These are phyloP conservation scores for Leptura quadrifasciata DNA, from an alignment of 2,888 invertebrate genomes.

Conservation along the genomic window DNA sequence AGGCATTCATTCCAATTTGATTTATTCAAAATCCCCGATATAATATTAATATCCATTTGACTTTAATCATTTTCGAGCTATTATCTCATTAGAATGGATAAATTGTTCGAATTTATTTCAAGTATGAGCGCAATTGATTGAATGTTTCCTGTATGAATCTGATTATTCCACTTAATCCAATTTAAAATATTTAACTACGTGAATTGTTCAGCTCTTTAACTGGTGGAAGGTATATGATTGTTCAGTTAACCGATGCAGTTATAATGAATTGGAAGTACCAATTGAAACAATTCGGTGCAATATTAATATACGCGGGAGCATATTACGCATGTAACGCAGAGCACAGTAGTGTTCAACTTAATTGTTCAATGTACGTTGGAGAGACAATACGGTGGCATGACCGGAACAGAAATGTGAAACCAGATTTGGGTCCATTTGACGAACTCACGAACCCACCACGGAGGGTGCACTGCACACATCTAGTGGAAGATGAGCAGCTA, in stretches of 20 bases:
- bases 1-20: neutral
- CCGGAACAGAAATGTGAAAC: no score
- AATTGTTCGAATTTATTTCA: conserved; percentile 38
- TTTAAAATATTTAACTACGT: conserved; percentile 35
- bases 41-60: conserved; percentile 9
- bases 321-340: no score
- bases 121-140: conserved; percentile 40
- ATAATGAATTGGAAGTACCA: conserved; percentile 10
- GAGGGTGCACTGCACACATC: no score
- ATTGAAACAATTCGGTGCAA: neutral
- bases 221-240: conserved; percentile 16
- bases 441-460: no score
- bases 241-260: conserved; percentile 14
- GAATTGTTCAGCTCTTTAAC: conserved; percentile 31
- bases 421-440: no score
- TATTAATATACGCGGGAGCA: neutral
- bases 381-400: no score
- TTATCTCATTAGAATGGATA: conserved; percentile 35
- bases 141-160: conserved; percentile 38
- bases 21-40: neutral
- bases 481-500: no score
- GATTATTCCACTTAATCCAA: conserved; percentile 41
- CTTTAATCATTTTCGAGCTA: conserved; percentile 21
- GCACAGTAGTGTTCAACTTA: no score
- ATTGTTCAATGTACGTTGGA: no score